Evolutionary conservation across 2,113 vertebrate species (phyloP).

Genomic region (Marcusenius ussheri): DNA sequence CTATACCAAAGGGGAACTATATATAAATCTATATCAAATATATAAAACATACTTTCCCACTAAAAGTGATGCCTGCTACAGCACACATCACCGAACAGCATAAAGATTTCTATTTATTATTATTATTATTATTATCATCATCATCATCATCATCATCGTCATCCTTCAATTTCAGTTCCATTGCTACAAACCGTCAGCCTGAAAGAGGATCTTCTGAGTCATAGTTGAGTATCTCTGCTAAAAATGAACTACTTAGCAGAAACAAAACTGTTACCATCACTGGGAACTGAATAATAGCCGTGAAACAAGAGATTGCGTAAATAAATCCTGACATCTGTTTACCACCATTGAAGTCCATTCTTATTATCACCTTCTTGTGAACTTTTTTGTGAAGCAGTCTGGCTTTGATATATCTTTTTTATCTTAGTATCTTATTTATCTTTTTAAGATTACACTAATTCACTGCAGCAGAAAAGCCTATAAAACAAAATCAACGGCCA

Average conservation of each 20-base stretch:
- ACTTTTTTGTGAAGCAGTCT: constrained; percentile 8
- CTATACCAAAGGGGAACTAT: neutral
- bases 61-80: neutral
- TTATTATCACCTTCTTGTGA: constrained; percentile 20
- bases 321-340: constrained; percentile 13
- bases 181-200: neutral
- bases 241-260: neutral
- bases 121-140: neutral
- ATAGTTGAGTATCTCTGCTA: neutral
- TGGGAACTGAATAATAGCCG: constrained; percentile 5
- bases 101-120: neutral
- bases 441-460: constrained; percentile 8
- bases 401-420: constrained; percentile 1
- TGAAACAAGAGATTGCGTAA: constrained; percentile 4
- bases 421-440: neutral
- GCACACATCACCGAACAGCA: neutral
- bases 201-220: neutral
- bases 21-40: neutral
- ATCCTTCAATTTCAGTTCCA: neutral
- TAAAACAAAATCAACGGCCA: neutral
- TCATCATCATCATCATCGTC: neutral
- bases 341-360: constrained; percentile 13
- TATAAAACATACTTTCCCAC: neutral
- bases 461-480: constrained; percentile 4
- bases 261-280: neutral